Evolutionary conservation across 1,140 invertebrate species (phyloP).

Genomic region (Riptortus pedestris): DNA sequence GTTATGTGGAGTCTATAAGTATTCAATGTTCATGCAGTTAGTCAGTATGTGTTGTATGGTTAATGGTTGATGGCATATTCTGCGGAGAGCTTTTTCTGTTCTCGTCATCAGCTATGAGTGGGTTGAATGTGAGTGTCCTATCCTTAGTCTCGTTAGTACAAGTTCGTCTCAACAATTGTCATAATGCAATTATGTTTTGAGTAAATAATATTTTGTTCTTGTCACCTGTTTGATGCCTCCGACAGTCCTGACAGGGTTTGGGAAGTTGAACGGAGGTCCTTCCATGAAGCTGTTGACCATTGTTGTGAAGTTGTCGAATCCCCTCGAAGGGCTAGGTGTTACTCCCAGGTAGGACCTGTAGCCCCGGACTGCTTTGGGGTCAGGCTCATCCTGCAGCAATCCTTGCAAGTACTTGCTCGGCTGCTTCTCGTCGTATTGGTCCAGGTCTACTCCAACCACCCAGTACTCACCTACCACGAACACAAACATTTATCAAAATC

Average conservation of each 20-base stretch:
- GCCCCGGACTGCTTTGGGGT: conserved; percentile 43
- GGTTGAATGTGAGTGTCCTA: background rate
- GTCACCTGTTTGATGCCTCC: conserved; percentile 64
- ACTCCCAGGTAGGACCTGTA: conserved; percentile 67
- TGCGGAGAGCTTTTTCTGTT: no score
- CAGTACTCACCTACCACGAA: conserved; percentile 68
- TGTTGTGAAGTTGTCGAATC: conserved; percentile 61
- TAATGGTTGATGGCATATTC: no score
- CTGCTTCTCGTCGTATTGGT: conserved; percentile 65
- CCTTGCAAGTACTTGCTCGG: conserved; percentile 66
- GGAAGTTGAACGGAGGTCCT: conserved; percentile 72
- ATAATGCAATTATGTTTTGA: no score
- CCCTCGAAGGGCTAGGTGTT: conserved; percentile 50
- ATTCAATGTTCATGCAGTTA: no score
- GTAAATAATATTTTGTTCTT: no score
- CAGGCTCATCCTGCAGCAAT: conserved; percentile 51
- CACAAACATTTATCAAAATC: conserved; percentile 14
- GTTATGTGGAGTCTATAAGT: no score
- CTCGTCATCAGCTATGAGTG: background rate
- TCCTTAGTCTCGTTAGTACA: background rate
- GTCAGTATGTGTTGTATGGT: no score
- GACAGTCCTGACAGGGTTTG: conserved; percentile 58
- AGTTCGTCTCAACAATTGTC: background rate
- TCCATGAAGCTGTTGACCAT: conserved; percentile 69
- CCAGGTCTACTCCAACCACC: conserved; percentile 80